Conservation (phyloP, 2,888 invertebrate genomes). For the Lymantria dispar region DNA sequence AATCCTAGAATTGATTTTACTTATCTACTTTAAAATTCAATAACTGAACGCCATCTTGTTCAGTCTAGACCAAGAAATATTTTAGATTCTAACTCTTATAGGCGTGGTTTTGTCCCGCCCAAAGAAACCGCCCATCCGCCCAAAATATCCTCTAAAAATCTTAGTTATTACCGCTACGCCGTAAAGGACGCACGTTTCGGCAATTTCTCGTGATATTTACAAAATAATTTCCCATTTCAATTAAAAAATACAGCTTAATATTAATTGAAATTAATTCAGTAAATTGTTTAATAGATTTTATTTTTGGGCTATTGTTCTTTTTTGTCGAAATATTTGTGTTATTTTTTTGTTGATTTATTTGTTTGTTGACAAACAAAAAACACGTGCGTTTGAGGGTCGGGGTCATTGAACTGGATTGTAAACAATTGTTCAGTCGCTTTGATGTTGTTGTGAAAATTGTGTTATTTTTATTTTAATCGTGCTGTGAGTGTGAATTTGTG, state of each 20-base stretch:
- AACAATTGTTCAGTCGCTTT: constrained; percentile 6
- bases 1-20: too few species aligned
- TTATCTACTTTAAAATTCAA: neutral
- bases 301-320: neutral
- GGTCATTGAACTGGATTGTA: constrained; percentile 22
- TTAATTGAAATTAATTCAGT: neutral
- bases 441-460: neutral
- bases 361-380: constrained; percentile 40
- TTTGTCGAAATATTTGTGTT: neutral
- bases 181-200: constrained; percentile 2
- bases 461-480: too few species aligned
- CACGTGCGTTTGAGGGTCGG: constrained; percentile 34
- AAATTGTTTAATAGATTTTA: neutral
- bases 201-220: neutral
- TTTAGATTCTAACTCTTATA: constrained; percentile 26
- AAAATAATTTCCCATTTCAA: neutral
- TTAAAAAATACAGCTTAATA: neutral
- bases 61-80: constrained; percentile 43
- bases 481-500: too few species aligned
- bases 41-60: constrained; percentile 29
- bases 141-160: constrained; percentile 7
- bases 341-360: constrained; percentile 25
- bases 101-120: constrained; percentile 35
- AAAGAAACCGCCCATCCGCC: constrained; percentile 8
- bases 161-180: constrained; percentile 6